Conservation (phyloP, 2,888 invertebrate genomes). For the Halocaridina rubra region DNA sequence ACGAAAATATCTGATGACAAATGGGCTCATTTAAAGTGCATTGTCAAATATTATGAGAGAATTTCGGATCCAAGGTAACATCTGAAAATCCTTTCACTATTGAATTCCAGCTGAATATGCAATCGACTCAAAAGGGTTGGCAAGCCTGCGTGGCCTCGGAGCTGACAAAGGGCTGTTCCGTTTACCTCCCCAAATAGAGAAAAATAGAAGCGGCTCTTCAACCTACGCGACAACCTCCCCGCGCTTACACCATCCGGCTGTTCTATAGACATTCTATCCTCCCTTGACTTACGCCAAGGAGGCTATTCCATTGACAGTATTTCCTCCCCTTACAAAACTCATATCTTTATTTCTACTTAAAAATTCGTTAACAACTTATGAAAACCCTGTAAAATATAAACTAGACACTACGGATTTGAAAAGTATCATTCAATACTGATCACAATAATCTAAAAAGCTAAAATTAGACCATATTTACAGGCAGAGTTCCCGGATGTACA, state of each 20-base stretch:
- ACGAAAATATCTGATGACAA: no score
- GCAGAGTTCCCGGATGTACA: slow-evolving; percentile 39
- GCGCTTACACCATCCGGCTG: slow-evolving; percentile 19
- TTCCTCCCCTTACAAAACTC: neutral
- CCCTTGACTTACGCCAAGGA: no score
- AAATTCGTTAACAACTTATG: neutral
- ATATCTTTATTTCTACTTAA: neutral
- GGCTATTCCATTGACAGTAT: no score
- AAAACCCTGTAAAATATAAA: no score
- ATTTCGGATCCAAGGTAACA: no score
- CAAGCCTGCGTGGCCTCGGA: slow-evolving; percentile 39
- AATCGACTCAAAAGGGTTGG: slow-evolving; percentile 25
- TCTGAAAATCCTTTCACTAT: neutral
- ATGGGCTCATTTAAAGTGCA: no score
- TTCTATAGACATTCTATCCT: neutral
- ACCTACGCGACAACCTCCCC: neutral
- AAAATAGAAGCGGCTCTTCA: slow-evolving; percentile 58
- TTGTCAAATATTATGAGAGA: no score
- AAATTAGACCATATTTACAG: neutral
- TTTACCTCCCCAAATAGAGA: slow-evolving; percentile 47
- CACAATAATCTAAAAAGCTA: neutral
- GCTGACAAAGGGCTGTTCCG: slow-evolving; percentile 57
- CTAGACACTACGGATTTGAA: no score
- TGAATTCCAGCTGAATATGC: neutral
- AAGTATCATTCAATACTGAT: no score